phyloP scores from a whole-genome alignment of 2,113 vertebrate genomes.

The Caranx melampygus region DNA sequence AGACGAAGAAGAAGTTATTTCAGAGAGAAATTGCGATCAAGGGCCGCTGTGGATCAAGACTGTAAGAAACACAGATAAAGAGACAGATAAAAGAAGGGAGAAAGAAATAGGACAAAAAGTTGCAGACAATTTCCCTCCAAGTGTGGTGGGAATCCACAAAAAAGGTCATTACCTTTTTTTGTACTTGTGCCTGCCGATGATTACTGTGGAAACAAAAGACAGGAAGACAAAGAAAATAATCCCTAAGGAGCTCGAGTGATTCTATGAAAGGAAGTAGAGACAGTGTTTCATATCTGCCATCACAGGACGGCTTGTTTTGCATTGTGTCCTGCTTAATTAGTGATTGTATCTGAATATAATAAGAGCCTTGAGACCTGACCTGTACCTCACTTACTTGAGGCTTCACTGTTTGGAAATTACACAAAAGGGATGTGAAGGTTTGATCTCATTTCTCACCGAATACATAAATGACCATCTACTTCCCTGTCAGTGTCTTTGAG shows the following conservation, averaged over 20 bases:
- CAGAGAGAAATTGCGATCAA: neutral
- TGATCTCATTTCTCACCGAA: neutral
- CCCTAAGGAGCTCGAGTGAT: slow-evolving; percentile 4
- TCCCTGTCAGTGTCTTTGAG: neutral
- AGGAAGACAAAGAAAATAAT: slow-evolving; percentile 41
- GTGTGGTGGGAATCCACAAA: slow-evolving; percentile 17
- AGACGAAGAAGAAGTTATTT: neutral
- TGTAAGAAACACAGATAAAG: neutral
- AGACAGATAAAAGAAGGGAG: neutral
- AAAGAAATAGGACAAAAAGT: slow-evolving; percentile 4
- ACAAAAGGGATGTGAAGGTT: slow-evolving; percentile 12
- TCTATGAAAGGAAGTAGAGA: slow-evolving; percentile 22
- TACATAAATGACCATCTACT: neutral
- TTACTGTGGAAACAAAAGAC: slow-evolving; percentile 57
- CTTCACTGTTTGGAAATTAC: slow-evolving; percentile 13
- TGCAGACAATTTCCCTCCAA: neutral
- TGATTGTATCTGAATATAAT: slow-evolving; percentile 48
- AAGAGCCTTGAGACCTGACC: slow-evolving; percentile 31
- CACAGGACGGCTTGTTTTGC: slow-evolving; percentile 28
- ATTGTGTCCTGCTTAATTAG: slow-evolving; percentile 52
- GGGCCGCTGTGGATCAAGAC: slow-evolving; percentile 10
- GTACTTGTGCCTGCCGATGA: slow-evolving; percentile 41
- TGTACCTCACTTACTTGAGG: neutral
- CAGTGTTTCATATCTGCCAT: slow-evolving; percentile 2
- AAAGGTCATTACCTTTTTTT: slow-evolving; percentile 49